These are phyloP conservation scores for Chymomyza fuscimana DNA, from an alignment of 2,888 invertebrate species.

Conservation along the genomic window DNA sequence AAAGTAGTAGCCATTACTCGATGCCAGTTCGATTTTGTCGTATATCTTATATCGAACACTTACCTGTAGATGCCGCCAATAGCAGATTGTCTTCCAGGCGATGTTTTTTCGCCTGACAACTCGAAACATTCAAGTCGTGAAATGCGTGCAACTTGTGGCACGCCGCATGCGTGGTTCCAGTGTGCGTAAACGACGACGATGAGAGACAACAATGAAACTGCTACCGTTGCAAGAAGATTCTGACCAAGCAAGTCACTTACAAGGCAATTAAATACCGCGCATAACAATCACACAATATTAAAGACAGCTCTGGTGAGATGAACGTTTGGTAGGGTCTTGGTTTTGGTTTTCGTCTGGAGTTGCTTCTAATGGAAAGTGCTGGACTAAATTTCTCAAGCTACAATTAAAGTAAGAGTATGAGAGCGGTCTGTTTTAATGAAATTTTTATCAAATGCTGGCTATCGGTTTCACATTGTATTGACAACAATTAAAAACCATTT, in stretches of 20 bases:
- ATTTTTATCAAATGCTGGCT: constrained; percentile 65
- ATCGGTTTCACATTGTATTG: constrained; percentile 73
- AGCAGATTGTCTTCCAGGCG: constrained; percentile 18
- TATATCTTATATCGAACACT: constrained; percentile 31
- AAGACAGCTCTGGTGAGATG: background rate
- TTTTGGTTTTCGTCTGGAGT: constrained; percentile 52
- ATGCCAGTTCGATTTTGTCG: constrained; percentile 16
- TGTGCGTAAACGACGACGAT: constrained; percentile 4
- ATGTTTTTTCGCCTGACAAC: background rate
- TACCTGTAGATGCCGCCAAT: constrained; percentile 29
- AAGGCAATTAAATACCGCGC: constrained; percentile 75
- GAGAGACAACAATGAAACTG: constrained; percentile 9
- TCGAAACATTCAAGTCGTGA: constrained; percentile 28
- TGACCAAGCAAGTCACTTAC: constrained; percentile 61
- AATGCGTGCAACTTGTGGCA: constrained; percentile 73
- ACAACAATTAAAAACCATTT: constrained; percentile 73
- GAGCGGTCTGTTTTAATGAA: background rate
- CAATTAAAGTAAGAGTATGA: constrained; percentile 2
- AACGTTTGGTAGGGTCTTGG: constrained; percentile 11
- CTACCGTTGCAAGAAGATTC: constrained; percentile 35
- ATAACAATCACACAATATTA: constrained; percentile 62
- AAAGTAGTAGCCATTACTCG: constrained; percentile 18
- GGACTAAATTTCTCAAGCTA: constrained; percentile 1
- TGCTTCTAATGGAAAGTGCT: constrained; percentile 8
- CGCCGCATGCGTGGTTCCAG: constrained; percentile 17